Evolutionary conservation across 2,113 vertebrate genomes (phyloP).

Genomic region (Catagonus wagneri): DNA sequence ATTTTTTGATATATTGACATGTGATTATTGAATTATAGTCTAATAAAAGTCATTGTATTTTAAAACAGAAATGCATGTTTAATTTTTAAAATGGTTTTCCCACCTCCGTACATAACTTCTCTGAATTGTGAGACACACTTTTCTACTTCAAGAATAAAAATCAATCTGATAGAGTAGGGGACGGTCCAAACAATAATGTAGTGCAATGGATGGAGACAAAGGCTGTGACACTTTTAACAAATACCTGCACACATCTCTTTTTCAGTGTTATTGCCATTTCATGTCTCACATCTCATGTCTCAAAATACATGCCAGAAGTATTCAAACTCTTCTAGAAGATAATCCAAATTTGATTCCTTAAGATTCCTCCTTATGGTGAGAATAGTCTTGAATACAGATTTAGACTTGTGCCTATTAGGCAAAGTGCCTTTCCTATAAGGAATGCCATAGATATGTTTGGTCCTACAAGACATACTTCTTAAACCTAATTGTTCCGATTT

Average conservation of each 20-base stretch:
- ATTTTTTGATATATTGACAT: constrained; percentile 2
- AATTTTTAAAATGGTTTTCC: background rate
- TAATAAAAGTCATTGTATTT: background rate
- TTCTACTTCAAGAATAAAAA: constrained; percentile 8
- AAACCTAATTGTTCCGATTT: background rate
- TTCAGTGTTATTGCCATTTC: background rate
- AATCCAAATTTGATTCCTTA: background rate
- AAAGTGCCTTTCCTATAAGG: background rate
- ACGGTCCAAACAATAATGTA: background rate
- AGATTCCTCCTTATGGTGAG: background rate
- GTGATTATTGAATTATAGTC: background rate
- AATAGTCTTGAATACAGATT: background rate
- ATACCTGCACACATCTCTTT: background rate
- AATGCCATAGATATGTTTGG: background rate
- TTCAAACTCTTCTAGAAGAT: background rate
- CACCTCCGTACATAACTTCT: background rate
- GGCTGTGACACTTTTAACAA: background rate
- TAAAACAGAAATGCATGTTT: background rate
- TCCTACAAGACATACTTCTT: background rate
- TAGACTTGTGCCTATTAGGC: background rate
- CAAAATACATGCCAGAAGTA: background rate
- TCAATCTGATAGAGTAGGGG: background rate
- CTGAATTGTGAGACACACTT: background rate
- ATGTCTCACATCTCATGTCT: background rate
- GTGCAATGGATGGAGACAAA: background rate